Evolutionary conservation across 2,113 vertebrate species (phyloP).

Genomic region (Lampris megalopsis): DNA sequence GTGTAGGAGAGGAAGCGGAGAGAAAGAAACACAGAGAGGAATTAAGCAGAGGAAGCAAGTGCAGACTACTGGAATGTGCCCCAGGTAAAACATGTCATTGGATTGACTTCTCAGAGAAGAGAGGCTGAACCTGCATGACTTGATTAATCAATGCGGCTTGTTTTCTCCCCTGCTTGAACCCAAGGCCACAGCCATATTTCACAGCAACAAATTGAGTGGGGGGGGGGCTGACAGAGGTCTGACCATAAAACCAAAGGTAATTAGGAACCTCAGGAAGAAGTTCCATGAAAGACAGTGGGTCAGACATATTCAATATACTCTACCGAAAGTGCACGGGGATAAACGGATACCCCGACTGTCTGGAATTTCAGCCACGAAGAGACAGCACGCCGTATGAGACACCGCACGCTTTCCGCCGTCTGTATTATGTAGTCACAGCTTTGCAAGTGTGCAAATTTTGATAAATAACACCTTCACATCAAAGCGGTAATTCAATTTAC

Average conservation of each 20-base stretch:
- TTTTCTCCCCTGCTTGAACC: conserved; percentile 81
- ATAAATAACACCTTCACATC: conserved; percentile 70
- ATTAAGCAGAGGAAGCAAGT: conserved; percentile 68
- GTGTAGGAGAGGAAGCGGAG: conserved; percentile 13
- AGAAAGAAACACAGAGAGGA: conserved; percentile 49
- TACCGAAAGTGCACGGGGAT: conserved; percentile 38
- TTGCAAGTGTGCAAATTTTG: conserved; percentile 66
- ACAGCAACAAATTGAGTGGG: conserved; percentile 75
- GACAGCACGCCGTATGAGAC: conserved; percentile 27
- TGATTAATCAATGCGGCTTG: conserved; percentile 79
- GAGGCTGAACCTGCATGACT: conserved; percentile 70
- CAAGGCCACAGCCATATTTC: conserved; percentile 81
- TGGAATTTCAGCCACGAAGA: conserved; percentile 36
- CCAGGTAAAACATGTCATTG: conserved; percentile 78
- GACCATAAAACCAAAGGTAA: conserved; percentile 81
- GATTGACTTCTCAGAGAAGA: conserved; percentile 74
- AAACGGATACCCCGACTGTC: conserved; percentile 31
- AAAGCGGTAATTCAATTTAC: conserved; percentile 68
- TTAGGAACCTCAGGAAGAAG: conserved; percentile 74
- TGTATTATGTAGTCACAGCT: conserved; percentile 57
- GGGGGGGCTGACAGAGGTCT: conserved; percentile 68
- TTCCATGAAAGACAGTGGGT: conserved; percentile 69
- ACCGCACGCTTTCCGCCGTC: conserved; percentile 14
- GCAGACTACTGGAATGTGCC: conserved; percentile 59
- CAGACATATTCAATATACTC: conserved; percentile 63